These are phyloP conservation scores for Trypoxylon attenuatum DNA, from an alignment of 2,888 invertebrate species.

Conservation along the genomic window DNA sequence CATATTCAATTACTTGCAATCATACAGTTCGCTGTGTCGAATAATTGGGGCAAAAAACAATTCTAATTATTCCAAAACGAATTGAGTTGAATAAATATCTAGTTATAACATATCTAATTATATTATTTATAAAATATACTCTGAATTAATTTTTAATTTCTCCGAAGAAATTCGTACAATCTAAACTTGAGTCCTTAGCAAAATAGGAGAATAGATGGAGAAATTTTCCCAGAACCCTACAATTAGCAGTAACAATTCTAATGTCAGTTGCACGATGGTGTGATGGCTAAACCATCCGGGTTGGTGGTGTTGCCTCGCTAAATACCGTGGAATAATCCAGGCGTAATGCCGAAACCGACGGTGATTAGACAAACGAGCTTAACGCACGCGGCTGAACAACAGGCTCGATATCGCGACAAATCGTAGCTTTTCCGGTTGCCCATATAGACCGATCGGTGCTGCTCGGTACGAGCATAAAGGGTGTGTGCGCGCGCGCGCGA, in stretches of 20 bases:
- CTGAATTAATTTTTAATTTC: no score
- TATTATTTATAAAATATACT: no score
- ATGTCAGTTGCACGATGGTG: neutral
- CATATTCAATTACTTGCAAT: no score
- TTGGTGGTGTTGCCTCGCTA: neutral
- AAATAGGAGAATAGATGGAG: neutral
- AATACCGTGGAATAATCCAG: conserved; percentile 21
- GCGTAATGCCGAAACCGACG: conserved; percentile 17
- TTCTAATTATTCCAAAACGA: no score
- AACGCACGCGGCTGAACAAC: conserved; percentile 18
- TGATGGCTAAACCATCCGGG: neutral
- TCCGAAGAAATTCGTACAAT: no score
- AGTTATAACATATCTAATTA: no score
- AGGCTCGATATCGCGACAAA: conserved; percentile 25
- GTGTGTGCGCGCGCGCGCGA: neutral
- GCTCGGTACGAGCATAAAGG: no score
- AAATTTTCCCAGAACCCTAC: neutral
- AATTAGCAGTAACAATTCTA: neutral
- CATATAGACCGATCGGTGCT: neutral
- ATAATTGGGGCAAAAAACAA: no score
- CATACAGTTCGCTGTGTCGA: no score
- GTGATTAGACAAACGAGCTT: conserved; percentile 41
- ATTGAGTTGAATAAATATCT: no score
- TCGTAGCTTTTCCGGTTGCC: conserved; percentile 28
- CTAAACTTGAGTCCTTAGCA: no score